Evolutionary conservation across 2,797 vertebrate species (phyloP), one percentile per base, ranked within the genome.

Genomic region (Cheirogaleus major): DNA sequence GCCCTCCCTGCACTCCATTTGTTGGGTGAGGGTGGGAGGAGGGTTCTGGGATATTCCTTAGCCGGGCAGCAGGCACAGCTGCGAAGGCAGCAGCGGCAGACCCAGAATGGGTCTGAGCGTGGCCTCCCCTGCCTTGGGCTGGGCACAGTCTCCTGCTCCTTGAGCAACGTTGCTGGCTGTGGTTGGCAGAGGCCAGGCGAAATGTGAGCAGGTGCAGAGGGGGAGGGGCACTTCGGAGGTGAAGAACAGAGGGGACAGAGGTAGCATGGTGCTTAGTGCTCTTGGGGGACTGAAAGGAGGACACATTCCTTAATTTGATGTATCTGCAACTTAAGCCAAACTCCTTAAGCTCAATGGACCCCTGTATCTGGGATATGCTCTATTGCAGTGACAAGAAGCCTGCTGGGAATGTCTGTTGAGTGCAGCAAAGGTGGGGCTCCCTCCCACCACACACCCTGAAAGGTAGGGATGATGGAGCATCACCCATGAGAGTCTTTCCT

Each of bases 71-170:
- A 52, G 83, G 59, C 65, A 13, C 92, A 92, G 83, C 82, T 94
- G 93, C 0, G 4, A 80, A n/a, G 43, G 41, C 23, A 88, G 91
- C 89, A 95, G 91, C 82, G 96, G 96, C 57, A 65, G 69, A 63
- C 80, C 67, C 69, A 13, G 52, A 65, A 30, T 11, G 61, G 93
- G n/a, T 27, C 80, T 17, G 5, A 45, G 35, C 0, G 0, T 30
- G 61, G 57, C 43, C 30, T 88, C 86, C 67, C 67, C 61, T 45
- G 88, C 30, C 57, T 48, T 20, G 2, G 67, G 57, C 75, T 76
- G 75, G 72, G 76, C 43, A 23, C 38, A 1, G 5, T 41, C 75
- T 63, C 22, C 65, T 52, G 65, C 12, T 67, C 17, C 50, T 17
- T 43, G 4, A 7, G 50, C 25, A 38, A 0, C 7, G 2, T 15